phyloP scores from a whole-genome alignment of 1,140 invertebrate genomes.

The Antheraea pernyi region DNA sequence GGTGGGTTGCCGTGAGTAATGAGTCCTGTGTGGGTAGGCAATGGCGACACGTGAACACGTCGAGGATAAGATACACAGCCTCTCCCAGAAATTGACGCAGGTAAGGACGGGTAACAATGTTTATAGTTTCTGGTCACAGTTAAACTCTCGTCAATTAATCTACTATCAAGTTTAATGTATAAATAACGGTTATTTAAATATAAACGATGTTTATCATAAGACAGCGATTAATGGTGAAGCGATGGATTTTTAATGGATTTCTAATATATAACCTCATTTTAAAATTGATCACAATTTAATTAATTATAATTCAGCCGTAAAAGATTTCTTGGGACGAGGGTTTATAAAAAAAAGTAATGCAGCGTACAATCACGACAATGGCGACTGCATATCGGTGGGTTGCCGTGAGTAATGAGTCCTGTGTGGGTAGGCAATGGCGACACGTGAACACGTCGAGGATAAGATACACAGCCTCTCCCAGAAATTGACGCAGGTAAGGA shows the following conservation, averaged over 20 bases:
- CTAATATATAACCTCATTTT: no score
- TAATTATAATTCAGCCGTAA: background rate
- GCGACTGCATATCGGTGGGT: slow-evolving; percentile 53
- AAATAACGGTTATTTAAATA: no score
- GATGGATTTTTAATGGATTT: background rate
- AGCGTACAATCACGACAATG: slow-evolving; percentile 49
- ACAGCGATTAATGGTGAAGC: background rate
- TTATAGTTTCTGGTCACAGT: slow-evolving; percentile 20
- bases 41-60: slow-evolving; percentile 83
- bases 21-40: slow-evolving; percentile 78
- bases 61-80: slow-evolving; percentile 84
- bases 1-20: slow-evolving; percentile 63
- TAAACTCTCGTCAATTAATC: background rate
- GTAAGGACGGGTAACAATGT: slow-evolving; percentile 61
- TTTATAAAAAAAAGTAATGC: no score
- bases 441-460: slow-evolving; percentile 83
- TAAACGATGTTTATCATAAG: background rate
- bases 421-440: slow-evolving; percentile 82
- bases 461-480: slow-evolving; percentile 83
- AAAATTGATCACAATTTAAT: no score
- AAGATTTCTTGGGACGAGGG: no score
- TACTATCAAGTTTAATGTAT: no score
- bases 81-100: slow-evolving; percentile 83
- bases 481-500: slow-evolving; percentile 83
- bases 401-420: slow-evolving; percentile 62